Percentiles rank a stretch among this genome's conserved stretches.
phyloP scores from a whole-genome alignment of 2,888 invertebrate species.

The Lithosia quadra region DNA sequence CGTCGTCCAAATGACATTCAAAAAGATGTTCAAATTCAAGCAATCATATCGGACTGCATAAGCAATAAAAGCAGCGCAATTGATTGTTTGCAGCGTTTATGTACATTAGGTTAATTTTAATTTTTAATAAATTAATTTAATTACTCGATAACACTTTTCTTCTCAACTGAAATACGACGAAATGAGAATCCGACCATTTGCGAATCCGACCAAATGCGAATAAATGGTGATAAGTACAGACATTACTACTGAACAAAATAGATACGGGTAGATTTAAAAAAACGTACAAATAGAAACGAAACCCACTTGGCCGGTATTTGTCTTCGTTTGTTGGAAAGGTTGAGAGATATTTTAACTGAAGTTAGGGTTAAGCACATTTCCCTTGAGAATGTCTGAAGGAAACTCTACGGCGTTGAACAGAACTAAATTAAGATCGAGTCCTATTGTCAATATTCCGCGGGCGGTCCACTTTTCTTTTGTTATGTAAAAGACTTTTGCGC shows the following conservation, averaged over 20 bases:
- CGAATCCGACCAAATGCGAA: too few relatives aligned
- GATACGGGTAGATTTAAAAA: not conserved
- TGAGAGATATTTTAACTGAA: conserved; percentile 31
- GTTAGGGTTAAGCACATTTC: conserved; percentile 30
- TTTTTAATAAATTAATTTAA: too few relatives aligned
- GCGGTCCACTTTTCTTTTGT: conserved; percentile 9
- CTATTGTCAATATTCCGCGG: conserved; percentile 13
- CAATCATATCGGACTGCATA: too few relatives aligned
- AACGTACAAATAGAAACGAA: not conserved
- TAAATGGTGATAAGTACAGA: not conserved
- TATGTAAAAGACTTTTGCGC: conserved; percentile 4
- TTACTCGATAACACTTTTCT: too few relatives aligned
- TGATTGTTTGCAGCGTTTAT: too few relatives aligned
- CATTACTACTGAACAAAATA: not conserved
- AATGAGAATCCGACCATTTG: too few relatives aligned
- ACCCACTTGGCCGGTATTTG: conserved; percentile 4
- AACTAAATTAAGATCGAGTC: conserved; percentile 21
- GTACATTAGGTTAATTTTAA: too few relatives aligned
- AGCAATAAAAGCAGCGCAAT: too few relatives aligned
- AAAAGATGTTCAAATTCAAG: too few relatives aligned
- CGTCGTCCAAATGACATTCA: too few relatives aligned
- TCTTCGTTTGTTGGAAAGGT: conserved; percentile 8
- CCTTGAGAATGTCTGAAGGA: conserved; percentile 10
- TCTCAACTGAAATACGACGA: too few relatives aligned
- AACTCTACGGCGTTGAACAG: conserved; percentile 13